These are phyloP conservation scores for Acipenser oxyrinchus DNA, from an alignment of 2,797 vertebrate genomes.

Conservation along the genomic window DNA sequence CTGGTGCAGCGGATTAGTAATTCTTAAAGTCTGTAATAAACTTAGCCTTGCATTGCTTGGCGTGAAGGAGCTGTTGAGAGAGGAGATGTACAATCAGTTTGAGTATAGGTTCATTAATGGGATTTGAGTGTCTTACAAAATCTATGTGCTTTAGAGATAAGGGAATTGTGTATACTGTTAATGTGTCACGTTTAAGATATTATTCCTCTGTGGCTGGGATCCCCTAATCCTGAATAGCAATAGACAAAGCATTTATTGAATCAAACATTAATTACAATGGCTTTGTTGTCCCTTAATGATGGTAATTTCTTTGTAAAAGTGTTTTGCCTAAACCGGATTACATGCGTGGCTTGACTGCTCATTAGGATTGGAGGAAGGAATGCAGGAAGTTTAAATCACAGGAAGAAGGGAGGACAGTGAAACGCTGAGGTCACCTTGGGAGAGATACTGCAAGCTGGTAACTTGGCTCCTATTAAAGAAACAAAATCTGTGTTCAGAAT, in stretches of 20 bases:
- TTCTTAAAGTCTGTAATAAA: conserved; percentile 44
- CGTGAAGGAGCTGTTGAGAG: conserved; percentile 24
- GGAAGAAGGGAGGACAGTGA: conserved; percentile 20
- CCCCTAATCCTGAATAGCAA: conserved; percentile 55
- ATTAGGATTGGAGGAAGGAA: conserved; percentile 16
- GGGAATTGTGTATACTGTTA: conserved; percentile 69
- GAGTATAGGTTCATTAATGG: conserved; percentile 54
- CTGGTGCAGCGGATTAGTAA: conserved; percentile 41
- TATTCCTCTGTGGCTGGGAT: conserved; percentile 54
- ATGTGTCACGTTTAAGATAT: conserved; percentile 76
- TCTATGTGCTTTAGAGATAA: conserved; percentile 59
- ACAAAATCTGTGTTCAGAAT: too few relatives aligned
- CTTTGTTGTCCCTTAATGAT: conserved; percentile 36
- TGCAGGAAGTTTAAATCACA: conserved; percentile 9
- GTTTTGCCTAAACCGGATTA: conserved; percentile 18
- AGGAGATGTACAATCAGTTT: conserved; percentile 48
- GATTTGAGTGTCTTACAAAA: conserved; percentile 58
- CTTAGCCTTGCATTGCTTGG: conserved; percentile 32
- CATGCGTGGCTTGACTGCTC: conserved; percentile 28
- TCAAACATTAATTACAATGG: conserved; percentile 36
- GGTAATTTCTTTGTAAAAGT: conserved; percentile 31
- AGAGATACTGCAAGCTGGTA: too few relatives aligned
- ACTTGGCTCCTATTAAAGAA: too few relatives aligned
- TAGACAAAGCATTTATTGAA: conserved; percentile 51
- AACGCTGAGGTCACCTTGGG: conserved; percentile 41